Percentiles rank a stretch among this genome's conserved stretches.
Evolutionary conservation across 2,113 vertebrate genomes (phyloP).

Genomic region (Equus quagga): DNA sequence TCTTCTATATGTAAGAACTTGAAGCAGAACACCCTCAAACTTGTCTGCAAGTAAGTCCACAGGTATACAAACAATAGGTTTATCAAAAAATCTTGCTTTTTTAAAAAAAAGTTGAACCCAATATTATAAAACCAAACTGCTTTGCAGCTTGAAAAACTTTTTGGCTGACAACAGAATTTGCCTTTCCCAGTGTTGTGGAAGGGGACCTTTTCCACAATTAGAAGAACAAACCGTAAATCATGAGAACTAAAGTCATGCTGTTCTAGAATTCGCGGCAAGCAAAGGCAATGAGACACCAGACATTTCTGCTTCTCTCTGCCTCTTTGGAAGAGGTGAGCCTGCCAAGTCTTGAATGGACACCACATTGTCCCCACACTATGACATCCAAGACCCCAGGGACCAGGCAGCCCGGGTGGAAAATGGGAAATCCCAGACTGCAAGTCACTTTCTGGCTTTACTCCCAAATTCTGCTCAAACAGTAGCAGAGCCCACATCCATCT

Average conservation of each 20-base stretch:
- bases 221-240: constrained; percentile 12
- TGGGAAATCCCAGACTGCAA: neutral
- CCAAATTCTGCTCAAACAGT: neutral
- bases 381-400: neutral
- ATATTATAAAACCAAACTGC: constrained; percentile 24
- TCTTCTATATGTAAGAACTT: constrained; percentile 20
- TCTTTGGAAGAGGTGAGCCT: neutral
- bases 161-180: neutral
- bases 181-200: neutral
- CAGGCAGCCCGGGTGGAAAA: neutral
- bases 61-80: neutral
- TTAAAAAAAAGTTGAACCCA: neutral
- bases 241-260: neutral
- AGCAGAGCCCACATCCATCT: neutral
- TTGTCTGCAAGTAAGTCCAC: constrained; percentile 16
- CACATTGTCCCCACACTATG: neutral
- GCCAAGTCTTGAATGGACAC: neutral
- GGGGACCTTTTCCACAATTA: constrained; percentile 14
- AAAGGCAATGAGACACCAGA: neutral
- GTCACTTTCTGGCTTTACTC: neutral
- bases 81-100: neutral
- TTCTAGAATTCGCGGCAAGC: neutral
- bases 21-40: neutral
- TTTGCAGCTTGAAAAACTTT: neutral
- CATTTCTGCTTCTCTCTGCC: neutral